Evolutionary conservation across 1,140 invertebrate species (phyloP), one percentile per base, ranked within the genome.

Genomic region (Octopus sinensis): DNA sequence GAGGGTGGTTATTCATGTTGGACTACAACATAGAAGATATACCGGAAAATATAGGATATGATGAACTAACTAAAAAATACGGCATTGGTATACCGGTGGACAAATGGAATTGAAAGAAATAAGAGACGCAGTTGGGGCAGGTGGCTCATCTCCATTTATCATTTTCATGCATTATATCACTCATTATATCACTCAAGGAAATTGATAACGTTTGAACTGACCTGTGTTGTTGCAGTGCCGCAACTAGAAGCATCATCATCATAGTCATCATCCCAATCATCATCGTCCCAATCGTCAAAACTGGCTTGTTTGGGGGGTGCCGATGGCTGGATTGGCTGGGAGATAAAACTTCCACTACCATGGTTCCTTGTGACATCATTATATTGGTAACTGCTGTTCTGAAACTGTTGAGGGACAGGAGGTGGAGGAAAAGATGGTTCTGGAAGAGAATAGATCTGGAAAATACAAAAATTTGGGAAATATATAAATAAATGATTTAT

Each of bases 211-310:
- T 12, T 68, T 13, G 62, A 68, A 13, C 12, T 12, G n/a, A 68
- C 12, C 12, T 12, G n/a, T n/a, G 12, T 13, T 13, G 30, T 43
- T 71, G 52, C 82, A 53, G 88, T 89, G 54, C 87, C 87, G 43
- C 88, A 88, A 75, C 88, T 89, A 10, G 88, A 87, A n/a, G 89
- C 88, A 56, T 94, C 92, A 88, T 96, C 95, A 87, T 95, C 95
- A 89, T 97, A 95, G 88, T 96, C 95, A 84, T 96, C 95, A 88
- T 96, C 95, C 84, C 96, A 95, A 95, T 95, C 96, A 81, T 96
- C 95, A 88, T 96, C 95, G 82, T 96, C 95, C 93, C 93, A 94
- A 84, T 93, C 94, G 87, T 94, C 94, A 53, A 91, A 91, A 86
- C 89, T 88, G 81, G 78, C 54, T 78, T 54, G 77, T 68, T 54